A percentile compares a stretch with the other conserved stretches of the same genome.
Evolutionary conservation across 1,140 invertebrate species (phyloP).

Genomic region (Zophobas atratus): DNA sequence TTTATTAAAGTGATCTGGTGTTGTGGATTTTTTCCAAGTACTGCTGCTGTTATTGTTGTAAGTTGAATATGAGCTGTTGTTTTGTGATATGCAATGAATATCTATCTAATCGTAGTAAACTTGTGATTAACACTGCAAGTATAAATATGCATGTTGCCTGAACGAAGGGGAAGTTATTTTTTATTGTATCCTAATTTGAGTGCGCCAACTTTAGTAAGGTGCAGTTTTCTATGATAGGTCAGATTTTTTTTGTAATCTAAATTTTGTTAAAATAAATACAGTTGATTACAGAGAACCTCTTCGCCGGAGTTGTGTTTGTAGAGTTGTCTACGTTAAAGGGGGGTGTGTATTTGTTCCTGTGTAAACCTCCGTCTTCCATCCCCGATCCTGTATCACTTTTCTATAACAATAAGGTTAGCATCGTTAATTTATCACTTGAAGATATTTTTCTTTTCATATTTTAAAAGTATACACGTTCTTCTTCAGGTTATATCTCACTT

Average conservation of each 20-base stretch:
- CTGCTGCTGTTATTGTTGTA: slow-evolving; percentile 35
- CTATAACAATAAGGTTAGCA: background rate
- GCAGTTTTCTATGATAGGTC: slow-evolving; percentile 32
- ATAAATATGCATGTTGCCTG: slow-evolving; percentile 30
- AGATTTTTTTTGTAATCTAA: slow-evolving; percentile 42
- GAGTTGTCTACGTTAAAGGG: background rate
- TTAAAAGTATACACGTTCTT: no score
- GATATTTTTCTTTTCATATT: background rate
- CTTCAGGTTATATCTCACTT: no score
- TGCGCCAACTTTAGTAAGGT: slow-evolving; percentile 39
- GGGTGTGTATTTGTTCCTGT: background rate
- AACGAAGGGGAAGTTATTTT: slow-evolving; percentile 29
- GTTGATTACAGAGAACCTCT: slow-evolving; percentile 11
- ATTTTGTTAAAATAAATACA: slow-evolving; percentile 42
- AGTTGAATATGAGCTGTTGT: slow-evolving; percentile 32
- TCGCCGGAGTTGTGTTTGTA: no score
- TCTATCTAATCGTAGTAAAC: slow-evolving; percentile 23
- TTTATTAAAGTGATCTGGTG: slow-evolving; percentile 19
- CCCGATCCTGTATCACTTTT: no score
- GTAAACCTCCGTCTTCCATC: no score
- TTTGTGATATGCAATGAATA: slow-evolving; percentile 24
- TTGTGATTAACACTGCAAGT: slow-evolving; percentile 22
- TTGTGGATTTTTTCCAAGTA: slow-evolving; percentile 29
- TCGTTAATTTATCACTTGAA: background rate
- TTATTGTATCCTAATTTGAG: slow-evolving; percentile 33